Evolutionary conservation across 2,888 invertebrate genomes (phyloP), one percentile per base, ranked within the genome.

Genomic region (Steinernema hermaphroditum): DNA sequence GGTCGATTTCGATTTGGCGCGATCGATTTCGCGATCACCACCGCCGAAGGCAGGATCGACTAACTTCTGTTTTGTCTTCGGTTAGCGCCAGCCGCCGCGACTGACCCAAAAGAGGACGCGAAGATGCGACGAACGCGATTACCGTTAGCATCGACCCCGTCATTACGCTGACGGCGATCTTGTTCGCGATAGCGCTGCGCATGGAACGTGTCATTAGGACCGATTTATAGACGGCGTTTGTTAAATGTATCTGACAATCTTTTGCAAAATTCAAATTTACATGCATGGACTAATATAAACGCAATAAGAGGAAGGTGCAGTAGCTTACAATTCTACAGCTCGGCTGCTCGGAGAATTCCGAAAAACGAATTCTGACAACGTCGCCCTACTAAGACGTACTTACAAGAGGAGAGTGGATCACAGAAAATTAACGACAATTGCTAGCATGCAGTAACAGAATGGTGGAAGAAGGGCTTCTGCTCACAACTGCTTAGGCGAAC

Each of bases 401-500:
- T 62, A 62, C 62, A 62, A 62, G 29, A 62, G 29, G 62, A 62
- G 16, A 32, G 27, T 62, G 16, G 16, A 62, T 62, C 32, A 62
- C 62, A 62, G 54, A 62, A 62, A 29, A 4, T 62, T 62, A 62
- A 19, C 12, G 32, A 62, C 29, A 34, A 62, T 62, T 62, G 32
- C 62, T 62, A 32, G 27, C 62, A 62, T 62, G 62, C 9, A 62
- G 54, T 62, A 32, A 29, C 34, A 32, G 62, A 62, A 62, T 62
- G 62, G 29, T 54, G 24, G 62, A 27, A 14, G 32, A 32, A 34
- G 32, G 34, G 16, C 27, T 14, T 22, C 12, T 14, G 29, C 32
- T 1, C n/a, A n/a, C n/a, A n/a, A 14, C 34, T 32, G 32, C 32
- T 62, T 68, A 68, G 43, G 43, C 74, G 76, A 82, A 82, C 76